Percentiles rank a stretch among this genome's conserved stretches.
These are phyloP conservation scores for Macrotis lagotis DNA, from an alignment of 2,113 vertebrate genomes.

Conservation along the genomic window DNA sequence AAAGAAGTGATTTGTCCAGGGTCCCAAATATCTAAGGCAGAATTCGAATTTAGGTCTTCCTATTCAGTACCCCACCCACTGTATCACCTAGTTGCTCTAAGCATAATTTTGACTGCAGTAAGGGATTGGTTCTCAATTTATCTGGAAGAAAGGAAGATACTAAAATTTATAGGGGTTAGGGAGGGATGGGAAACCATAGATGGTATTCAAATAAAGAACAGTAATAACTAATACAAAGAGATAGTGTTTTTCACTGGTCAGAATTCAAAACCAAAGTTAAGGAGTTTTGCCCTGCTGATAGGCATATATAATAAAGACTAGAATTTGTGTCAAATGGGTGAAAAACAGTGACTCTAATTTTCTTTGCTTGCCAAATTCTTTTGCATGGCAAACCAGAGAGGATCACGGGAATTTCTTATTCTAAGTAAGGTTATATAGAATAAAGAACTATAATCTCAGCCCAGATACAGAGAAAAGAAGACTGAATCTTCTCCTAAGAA, in stretches of 20 bases:
- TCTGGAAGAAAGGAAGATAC: not conserved
- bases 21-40: not conserved
- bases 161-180: not conserved
- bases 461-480: not conserved
- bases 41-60: not conserved
- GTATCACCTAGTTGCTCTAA: not conserved
- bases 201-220: not conserved
- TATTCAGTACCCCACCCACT: not conserved
- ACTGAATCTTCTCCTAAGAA: not conserved
- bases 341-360: not conserved
- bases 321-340: not conserved
- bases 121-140: not conserved
- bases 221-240: not conserved
- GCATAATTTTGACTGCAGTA: not conserved
- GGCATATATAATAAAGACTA: not conserved
- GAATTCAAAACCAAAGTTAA: not conserved
- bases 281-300: not conserved
- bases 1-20: not conserved
- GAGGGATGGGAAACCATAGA: not conserved
- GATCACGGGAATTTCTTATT: not conserved
- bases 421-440: not conserved
- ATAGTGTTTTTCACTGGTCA: not conserved
- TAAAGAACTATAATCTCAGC: not conserved
- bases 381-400: not conserved
- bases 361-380: not conserved